A percentile compares a stretch with the other conserved stretches of the same genome.
Conservation (phyloP, 2,113 vertebrate species). For the Mormyrus lacerda region DNA sequence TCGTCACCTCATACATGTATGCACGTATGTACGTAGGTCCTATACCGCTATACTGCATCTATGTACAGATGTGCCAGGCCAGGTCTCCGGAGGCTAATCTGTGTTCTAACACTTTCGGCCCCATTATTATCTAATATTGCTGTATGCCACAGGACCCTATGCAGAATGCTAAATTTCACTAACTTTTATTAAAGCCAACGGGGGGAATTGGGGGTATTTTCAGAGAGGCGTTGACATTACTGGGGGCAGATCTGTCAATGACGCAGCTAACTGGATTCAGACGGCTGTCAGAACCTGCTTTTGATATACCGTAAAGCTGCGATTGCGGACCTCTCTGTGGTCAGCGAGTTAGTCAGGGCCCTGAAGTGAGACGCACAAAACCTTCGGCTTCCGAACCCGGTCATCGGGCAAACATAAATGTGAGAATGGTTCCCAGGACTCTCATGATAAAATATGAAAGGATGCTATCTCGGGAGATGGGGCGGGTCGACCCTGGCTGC, state of each 20-base stretch:
- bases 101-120: not conserved
- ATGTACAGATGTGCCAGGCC: not conserved
- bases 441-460: constrained; percentile 32
- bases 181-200: not conserved
- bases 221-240: not conserved
- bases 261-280: not conserved
- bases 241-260: not conserved
- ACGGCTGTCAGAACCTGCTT: not conserved
- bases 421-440: constrained; percentile 31
- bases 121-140: not conserved
- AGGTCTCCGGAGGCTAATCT: not conserved
- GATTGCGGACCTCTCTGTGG: not conserved
- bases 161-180: no score
- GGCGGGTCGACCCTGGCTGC: constrained; percentile 20
- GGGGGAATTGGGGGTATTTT: not conserved
- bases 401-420: constrained; percentile 23
- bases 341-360: not conserved
- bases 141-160: not conserved
- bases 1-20: not conserved
- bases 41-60: not conserved
- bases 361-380: constrained; percentile 23
- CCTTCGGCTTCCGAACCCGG: not conserved
- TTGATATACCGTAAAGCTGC: not conserved
- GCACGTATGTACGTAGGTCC: not conserved
- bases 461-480: constrained; percentile 31